phyloP scores from a whole-genome alignment of 2,888 invertebrate genomes.

The Drosophila meridionalis region DNA sequence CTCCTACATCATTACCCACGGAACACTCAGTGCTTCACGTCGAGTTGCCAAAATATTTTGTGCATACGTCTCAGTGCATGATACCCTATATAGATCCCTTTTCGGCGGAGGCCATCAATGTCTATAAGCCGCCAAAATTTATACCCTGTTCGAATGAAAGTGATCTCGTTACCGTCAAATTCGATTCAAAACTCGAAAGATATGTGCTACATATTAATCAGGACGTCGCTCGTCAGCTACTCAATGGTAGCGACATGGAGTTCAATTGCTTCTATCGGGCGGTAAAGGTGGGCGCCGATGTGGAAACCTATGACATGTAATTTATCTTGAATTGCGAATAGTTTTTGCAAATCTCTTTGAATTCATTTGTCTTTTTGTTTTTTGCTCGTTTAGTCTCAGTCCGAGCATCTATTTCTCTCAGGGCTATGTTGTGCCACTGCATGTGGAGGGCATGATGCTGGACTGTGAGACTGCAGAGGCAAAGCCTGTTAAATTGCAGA shows the following conservation, averaged over 20 bases:
- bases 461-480: slow-evolving; percentile 83
- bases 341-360: not conserved
- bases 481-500: slow-evolving; percentile 65
- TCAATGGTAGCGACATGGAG: slow-evolving; percentile 30
- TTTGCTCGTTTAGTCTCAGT: slow-evolving; percentile 47
- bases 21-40: not conserved
- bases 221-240: slow-evolving; percentile 43
- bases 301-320: slow-evolving; percentile 56
- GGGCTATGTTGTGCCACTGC: slow-evolving; percentile 61
- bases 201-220: slow-evolving; percentile 59
- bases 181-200: slow-evolving; percentile 32
- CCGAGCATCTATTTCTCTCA: slow-evolving; percentile 60
- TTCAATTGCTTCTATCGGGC: slow-evolving; percentile 78
- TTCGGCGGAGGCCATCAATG: slow-evolving; percentile 84
- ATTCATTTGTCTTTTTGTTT: not conserved
- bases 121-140: slow-evolving; percentile 42
- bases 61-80: slow-evolving; percentile 87
- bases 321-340: not conserved
- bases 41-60: slow-evolving; percentile 42
- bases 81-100: slow-evolving; percentile 88
- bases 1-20: not conserved
- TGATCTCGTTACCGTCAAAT: slow-evolving; percentile 49
- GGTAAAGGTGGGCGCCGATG: slow-evolving; percentile 50
- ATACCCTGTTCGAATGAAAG: slow-evolving; percentile 55
- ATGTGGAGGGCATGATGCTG: slow-evolving; percentile 70